phyloP scores from a whole-genome alignment of 2,888 invertebrate genomes.

The Drosophila nigritarsus region DNA sequence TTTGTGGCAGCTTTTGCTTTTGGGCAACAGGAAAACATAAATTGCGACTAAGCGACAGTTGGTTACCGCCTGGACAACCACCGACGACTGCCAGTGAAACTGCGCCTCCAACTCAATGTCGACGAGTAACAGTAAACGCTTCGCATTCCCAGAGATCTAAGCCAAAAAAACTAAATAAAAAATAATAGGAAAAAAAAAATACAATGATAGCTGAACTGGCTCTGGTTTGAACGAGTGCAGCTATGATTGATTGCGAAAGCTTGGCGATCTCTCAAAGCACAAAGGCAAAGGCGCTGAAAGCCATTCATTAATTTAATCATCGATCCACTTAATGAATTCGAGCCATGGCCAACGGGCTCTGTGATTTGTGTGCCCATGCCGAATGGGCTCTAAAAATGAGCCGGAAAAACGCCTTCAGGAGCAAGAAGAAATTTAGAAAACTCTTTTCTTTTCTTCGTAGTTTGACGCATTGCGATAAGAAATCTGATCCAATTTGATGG shows the following conservation, averaged over 20 bases:
- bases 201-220: conserved; percentile 21
- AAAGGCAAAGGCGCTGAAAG: conserved; percentile 68
- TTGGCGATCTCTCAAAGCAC: conserved; percentile 6
- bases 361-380: conserved; percentile 66
- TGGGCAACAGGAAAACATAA: conserved; percentile 75
- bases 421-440: conserved; percentile 30
- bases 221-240: conserved; percentile 49
- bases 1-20: conserved; percentile 35
- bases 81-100: conserved; percentile 39
- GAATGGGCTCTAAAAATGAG: conserved; percentile 39
- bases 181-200: background rate
- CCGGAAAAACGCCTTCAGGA: conserved; percentile 29
- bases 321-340: conserved; percentile 74
- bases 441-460: conserved; percentile 7
- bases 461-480: conserved; percentile 58
- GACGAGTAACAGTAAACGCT: conserved; percentile 63
- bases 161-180: background rate
- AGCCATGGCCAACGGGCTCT: conserved; percentile 65
- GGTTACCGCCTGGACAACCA: conserved; percentile 21
- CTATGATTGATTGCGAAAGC: conserved; percentile 61
- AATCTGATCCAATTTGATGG: conserved; percentile 71
- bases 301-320: conserved; percentile 79
- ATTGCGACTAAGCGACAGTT: conserved; percentile 73
- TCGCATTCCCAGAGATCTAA: conserved; percentile 36
- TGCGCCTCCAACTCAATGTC: conserved; percentile 54